These are phyloP conservation scores for Coturnix japonica DNA, from an alignment of 2,113 vertebrate genomes.

Conservation along the genomic window DNA sequence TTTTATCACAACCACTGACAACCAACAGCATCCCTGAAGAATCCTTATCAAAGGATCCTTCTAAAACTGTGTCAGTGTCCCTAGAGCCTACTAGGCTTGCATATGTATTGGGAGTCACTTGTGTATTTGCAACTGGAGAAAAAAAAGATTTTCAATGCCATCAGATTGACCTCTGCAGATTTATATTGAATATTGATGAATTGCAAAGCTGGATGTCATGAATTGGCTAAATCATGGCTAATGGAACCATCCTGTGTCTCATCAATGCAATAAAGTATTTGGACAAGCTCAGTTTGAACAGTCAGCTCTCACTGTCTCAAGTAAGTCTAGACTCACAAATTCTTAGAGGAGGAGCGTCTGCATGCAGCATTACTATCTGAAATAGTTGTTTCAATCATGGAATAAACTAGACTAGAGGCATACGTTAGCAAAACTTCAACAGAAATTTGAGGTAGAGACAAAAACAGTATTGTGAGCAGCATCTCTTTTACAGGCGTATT, in stretches of 20 bases:
- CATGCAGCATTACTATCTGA: not conserved
- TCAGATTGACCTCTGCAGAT: not conserved
- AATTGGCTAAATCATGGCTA: not conserved
- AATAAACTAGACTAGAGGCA: not conserved
- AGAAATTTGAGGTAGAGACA: not conserved
- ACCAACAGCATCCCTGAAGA: not conserved
- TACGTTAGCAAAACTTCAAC: not conserved
- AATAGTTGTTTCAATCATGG: not conserved
- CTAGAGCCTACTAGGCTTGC: not conserved
- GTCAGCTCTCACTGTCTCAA: not conserved
- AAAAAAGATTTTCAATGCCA: conserved; percentile 3
- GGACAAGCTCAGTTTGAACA: not conserved
- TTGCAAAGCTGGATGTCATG: not conserved
- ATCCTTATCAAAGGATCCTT: not conserved
- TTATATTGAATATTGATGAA: not conserved
- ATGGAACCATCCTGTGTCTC: not conserved
- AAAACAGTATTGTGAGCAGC: not conserved
- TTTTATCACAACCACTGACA: not conserved
- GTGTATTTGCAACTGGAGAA: not conserved
- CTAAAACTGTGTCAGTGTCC: not conserved
- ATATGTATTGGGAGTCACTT: not conserved
- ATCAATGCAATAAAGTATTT: not conserved
- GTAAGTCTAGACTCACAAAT: not conserved
- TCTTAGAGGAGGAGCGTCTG: not conserved
- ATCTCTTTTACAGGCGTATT: not conserved